These are phyloP conservation scores for Apteryx owenii DNA, from an alignment of 2,113 vertebrate species.

Conservation along the genomic window DNA sequence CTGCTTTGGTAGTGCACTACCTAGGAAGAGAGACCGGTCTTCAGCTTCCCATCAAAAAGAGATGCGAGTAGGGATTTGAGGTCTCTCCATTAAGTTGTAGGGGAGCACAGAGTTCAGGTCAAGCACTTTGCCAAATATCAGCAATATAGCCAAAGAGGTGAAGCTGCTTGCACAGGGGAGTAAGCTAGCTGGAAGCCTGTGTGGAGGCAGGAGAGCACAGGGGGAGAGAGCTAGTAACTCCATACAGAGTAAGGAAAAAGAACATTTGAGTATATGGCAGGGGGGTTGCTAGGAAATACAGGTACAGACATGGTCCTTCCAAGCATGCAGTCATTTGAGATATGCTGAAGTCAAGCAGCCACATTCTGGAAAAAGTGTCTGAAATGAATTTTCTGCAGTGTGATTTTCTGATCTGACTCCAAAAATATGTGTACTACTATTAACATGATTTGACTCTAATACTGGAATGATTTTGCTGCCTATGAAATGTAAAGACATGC, in stretches of 20 bases:
- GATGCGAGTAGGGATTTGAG: not conserved
- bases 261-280: not conserved
- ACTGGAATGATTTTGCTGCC: not conserved
- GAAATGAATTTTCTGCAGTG: not conserved
- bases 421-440: not conserved
- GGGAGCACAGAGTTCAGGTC: not conserved
- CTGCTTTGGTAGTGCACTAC: not conserved
- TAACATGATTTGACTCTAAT: not conserved
- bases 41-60: not conserved
- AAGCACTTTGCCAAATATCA: not conserved
- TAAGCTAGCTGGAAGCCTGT: not conserved
- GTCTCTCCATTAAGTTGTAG: not conserved
- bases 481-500: not conserved
- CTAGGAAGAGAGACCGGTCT: not conserved
- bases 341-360: not conserved
- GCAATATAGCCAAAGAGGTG: not conserved
- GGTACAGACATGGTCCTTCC: not conserved
- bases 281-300: not conserved
- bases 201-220: rapidly evolving
- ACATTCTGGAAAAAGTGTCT: not conserved
- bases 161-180: not conserved
- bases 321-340: not conserved
- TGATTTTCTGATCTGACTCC: not conserved
- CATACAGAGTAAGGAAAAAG: not conserved
- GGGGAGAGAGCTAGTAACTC: not conserved